These are phyloP conservation scores for Halictus rubicundus DNA, from an alignment of 1,140 invertebrate genomes.

Conservation along the genomic window DNA sequence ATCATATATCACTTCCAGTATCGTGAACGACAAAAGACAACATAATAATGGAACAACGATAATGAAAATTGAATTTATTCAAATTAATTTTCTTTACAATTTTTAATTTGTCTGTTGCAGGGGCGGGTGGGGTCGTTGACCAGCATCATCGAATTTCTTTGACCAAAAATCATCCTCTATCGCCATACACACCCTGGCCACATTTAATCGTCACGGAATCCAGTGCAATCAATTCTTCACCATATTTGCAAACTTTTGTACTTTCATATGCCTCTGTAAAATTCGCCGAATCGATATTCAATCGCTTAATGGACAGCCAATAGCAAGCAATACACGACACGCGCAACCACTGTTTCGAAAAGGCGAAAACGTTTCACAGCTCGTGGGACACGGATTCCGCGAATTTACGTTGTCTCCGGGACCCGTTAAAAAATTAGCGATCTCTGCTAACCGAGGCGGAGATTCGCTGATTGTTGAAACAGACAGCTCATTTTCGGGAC, in stretches of 20 bases:
- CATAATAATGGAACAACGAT: too few species aligned
- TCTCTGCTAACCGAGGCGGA: neutral
- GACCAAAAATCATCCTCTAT: neutral
- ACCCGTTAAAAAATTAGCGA: neutral
- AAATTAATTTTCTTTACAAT: neutral
- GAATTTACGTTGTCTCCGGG: neutral
- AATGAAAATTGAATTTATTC: too few species aligned
- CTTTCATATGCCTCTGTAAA: neutral
- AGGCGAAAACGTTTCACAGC: neutral
- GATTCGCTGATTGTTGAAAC: neutral
- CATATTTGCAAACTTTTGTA: neutral
- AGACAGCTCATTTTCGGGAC: too few species aligned
- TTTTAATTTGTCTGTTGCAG: conserved; percentile 46
- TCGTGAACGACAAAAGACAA: too few species aligned
- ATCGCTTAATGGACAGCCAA: neutral
- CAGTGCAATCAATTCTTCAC: neutral
- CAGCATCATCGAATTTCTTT: neutral
- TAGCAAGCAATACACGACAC: neutral
- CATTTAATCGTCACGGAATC: neutral
- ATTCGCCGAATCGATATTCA: neutral
- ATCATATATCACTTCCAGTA: too few species aligned
- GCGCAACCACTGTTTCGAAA: neutral
- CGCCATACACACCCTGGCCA: neutral
- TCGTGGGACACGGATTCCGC: too few species aligned
- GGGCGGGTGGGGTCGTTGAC: conserved; percentile 59